Evolutionary conservation across 2,113 vertebrate species (phyloP).

Genomic region (Ondatra zibethicus): DNA sequence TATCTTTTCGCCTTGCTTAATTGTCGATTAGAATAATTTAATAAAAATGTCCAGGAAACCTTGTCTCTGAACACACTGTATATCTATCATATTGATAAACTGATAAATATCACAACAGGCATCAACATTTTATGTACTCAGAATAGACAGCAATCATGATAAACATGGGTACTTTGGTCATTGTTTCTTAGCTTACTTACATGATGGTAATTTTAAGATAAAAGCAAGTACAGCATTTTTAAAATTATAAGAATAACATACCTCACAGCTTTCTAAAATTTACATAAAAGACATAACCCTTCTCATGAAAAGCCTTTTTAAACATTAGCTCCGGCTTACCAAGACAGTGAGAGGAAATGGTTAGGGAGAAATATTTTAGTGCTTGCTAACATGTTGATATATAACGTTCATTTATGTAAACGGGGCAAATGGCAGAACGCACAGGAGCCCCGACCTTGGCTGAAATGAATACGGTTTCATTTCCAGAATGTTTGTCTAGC

Average conservation of each 20-base stretch:
- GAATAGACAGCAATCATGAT: slow-evolving; percentile 23
- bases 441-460: not conserved
- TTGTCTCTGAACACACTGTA: not conserved
- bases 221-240: slow-evolving; percentile 24
- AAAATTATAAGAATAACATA: not conserved
- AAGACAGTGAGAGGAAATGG: slow-evolving; percentile 12
- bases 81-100: not conserved
- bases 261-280: slow-evolving; percentile 4
- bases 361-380: not conserved
- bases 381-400: slow-evolving; percentile 13
- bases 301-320: slow-evolving; percentile 25
- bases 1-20: slow-evolving; percentile 23
- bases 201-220: slow-evolving; percentile 30
- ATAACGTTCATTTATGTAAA: not conserved
- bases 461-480: slow-evolving; percentile 22
- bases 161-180: slow-evolving; percentile 18
- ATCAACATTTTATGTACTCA: not conserved
- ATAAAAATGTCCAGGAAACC: not conserved
- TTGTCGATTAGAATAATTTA: not conserved
- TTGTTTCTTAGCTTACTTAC: slow-evolving; percentile 13
- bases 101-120: not conserved
- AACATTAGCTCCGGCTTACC: not conserved
- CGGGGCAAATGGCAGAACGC: not conserved
- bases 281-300: not conserved
- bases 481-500: slow-evolving; percentile 4